These are phyloP conservation scores for Pantherophis alleghaniensis DNA, from an alignment of 2,797 vertebrate species.

Conservation along the genomic window DNA sequence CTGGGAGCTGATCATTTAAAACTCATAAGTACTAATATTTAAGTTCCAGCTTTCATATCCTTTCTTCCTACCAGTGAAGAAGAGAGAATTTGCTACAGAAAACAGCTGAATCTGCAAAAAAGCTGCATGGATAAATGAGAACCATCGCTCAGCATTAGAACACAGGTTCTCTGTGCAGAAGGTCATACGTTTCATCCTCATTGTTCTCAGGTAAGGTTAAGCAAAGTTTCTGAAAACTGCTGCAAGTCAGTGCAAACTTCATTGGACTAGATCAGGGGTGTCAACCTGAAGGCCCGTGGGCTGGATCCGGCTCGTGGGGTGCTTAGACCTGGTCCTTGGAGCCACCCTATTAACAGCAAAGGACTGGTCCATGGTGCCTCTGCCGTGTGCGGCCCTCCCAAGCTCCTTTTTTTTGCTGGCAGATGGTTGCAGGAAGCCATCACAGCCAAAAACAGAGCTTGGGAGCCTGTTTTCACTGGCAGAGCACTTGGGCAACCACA, in stretches of 20 bases:
- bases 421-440: too few relatives aligned
- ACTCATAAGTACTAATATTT: slow-evolving; percentile 22
- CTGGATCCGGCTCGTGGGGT: too few relatives aligned
- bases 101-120: neutral
- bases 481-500: too few relatives aligned
- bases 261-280: neutral
- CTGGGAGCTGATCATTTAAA: neutral
- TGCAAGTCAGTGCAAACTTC: neutral
- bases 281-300: neutral
- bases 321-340: too few relatives aligned
- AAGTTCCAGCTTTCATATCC: slow-evolving; percentile 47
- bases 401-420: too few relatives aligned
- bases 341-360: too few relatives aligned
- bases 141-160: neutral
- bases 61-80: neutral
- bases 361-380: too few relatives aligned
- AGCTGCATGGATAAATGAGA: neutral
- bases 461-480: too few relatives aligned
- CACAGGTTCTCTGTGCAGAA: neutral
- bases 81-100: neutral
- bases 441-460: too few relatives aligned
- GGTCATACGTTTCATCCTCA: neutral
- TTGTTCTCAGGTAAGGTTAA: neutral
- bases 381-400: too few relatives aligned
- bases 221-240: neutral